Conservation (phyloP, 2,797 vertebrate species). For the Gila robusta region DNA sequence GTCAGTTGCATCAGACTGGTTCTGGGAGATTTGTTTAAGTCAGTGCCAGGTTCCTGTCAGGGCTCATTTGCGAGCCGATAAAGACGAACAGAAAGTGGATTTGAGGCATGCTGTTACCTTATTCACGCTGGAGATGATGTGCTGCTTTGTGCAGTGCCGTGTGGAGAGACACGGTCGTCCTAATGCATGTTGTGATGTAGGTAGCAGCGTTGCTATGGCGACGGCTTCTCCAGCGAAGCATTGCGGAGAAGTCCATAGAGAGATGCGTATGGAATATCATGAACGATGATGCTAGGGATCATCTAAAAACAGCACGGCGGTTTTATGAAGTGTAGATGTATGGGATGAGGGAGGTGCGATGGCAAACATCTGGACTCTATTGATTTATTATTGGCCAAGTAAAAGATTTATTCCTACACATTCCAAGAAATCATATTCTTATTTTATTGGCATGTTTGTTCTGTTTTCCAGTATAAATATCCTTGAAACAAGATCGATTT, state of each 20-base stretch:
- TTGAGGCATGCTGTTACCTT: conserved; percentile 32
- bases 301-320: conserved; percentile 52
- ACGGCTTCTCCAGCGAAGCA: conserved; percentile 73
- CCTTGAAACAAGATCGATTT: neutral
- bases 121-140: neutral
- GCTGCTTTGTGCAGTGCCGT: conserved; percentile 11
- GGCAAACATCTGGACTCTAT: neutral
- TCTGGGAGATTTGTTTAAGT: conserved; percentile 45
- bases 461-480: neutral
- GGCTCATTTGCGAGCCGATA: conserved; percentile 24
- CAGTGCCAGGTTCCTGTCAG: conserved; percentile 10
- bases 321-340: neutral
- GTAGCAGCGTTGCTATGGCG: conserved; percentile 81
- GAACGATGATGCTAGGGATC: conserved; percentile 64
- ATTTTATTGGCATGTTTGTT: neutral
- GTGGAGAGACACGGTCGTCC: conserved; percentile 35
- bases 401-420: neutral
- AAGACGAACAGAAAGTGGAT: conserved; percentile 21
- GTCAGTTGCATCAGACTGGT: conserved; percentile 63
- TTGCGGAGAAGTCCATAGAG: conserved; percentile 75
- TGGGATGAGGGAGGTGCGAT: neutral
- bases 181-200: conserved; percentile 62
- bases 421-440: neutral
- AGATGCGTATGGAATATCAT: conserved; percentile 68
- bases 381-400: neutral